phyloP scores from a whole-genome alignment of 1,140 invertebrate species.

The Ctenoplectra terminalis region DNA sequence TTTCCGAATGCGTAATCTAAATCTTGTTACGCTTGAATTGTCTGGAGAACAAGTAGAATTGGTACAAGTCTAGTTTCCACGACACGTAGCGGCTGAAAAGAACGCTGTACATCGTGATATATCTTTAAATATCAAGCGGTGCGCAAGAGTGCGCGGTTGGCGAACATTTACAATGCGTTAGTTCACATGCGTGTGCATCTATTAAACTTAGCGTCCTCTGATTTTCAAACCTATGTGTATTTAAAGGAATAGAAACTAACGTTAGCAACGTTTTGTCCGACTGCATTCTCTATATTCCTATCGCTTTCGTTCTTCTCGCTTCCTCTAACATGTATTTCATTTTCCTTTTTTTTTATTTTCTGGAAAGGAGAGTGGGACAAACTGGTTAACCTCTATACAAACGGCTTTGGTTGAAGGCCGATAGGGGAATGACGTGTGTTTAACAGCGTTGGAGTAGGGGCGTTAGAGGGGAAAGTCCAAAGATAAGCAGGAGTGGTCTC shows the following conservation, averaged over 20 bases:
- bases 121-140: conserved; percentile 35
- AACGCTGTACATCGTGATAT: conserved; percentile 36
- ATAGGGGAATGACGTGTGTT: conserved; percentile 57
- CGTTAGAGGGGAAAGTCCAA: conserved; percentile 78
- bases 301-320: conserved; percentile 52
- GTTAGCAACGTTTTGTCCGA: not conserved
- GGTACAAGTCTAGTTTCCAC: not conserved
- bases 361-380: conserved; percentile 81
- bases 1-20: not conserved
- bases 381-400: conserved; percentile 81
- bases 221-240: not conserved
- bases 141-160: not conserved
- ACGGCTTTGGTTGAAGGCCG: conserved; percentile 57
- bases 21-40: not conserved
- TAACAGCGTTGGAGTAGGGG: conserved; percentile 61
- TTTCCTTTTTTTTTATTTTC: conserved; percentile 69
- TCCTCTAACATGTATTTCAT: not conserved
- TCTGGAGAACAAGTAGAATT: not conserved
- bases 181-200: not conserved
- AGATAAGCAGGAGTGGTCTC: conserved; percentile 78
- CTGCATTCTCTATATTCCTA: conserved; percentile 39
- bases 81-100: not conserved
- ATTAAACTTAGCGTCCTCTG: conserved; percentile 20
- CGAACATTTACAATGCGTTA: not conserved
- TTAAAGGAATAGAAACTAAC: conserved; percentile 9